Percentiles rank a stretch among this genome's conserved stretches.
Evolutionary conservation across 2,888 invertebrate species (phyloP).

Genomic region (Drosophila limbata): DNA sequence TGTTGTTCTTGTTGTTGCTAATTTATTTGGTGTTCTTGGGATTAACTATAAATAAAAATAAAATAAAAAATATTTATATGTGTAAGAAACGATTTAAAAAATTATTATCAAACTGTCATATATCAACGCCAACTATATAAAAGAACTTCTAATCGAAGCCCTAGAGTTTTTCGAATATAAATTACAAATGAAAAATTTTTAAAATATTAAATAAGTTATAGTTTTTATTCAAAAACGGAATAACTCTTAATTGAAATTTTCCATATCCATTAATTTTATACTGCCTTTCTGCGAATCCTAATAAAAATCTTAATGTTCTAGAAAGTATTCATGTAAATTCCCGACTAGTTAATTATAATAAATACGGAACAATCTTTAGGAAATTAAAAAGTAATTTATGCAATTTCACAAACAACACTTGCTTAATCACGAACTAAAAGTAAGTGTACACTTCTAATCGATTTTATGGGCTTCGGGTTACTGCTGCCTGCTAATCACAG

Average conservation of each 20-base stretch:
- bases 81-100: not conserved
- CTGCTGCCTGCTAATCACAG: conserved; percentile 9
- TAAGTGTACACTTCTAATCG: not conserved
- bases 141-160: too few relatives aligned
- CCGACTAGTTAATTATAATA: conserved; percentile 31
- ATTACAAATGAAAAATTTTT: too few relatives aligned
- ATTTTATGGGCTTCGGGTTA: conserved; percentile 3
- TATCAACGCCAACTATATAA: not conserved
- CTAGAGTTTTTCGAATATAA: too few relatives aligned
- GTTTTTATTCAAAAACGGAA: too few relatives aligned
- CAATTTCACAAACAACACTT: conserved; percentile 34
- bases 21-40: not conserved
- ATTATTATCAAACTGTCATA: not conserved
- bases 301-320: too few relatives aligned
- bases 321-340: conserved; percentile 11
- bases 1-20: conserved; percentile 25
- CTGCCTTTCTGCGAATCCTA: too few relatives aligned
- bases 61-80: not conserved
- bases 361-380: conserved; percentile 5
- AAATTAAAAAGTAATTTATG: conserved; percentile 28
- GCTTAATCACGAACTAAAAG: conserved; percentile 40
- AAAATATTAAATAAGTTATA: too few relatives aligned
- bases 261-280: too few relatives aligned
- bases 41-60: conserved; percentile 3
- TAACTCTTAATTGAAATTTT: too few relatives aligned